These are phyloP conservation scores for Drymonia ruficornis DNA, from an alignment of 2,888 invertebrate species.

Conservation along the genomic window DNA sequence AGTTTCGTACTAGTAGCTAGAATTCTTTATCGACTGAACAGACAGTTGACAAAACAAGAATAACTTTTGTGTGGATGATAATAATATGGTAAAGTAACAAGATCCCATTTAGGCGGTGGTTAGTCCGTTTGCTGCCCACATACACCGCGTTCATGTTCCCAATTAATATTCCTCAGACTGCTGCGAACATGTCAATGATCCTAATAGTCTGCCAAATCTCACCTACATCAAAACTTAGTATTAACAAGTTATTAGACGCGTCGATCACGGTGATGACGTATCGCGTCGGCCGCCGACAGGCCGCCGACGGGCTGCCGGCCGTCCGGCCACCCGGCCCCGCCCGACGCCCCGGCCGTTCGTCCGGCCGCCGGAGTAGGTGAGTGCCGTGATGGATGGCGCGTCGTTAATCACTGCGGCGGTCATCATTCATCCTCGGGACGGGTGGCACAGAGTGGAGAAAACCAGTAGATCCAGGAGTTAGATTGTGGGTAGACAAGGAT, in stretches of 20 bases:
- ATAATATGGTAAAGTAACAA: no score
- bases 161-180: not conserved
- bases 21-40: no score
- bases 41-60: no score
- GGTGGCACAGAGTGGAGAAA: constrained; percentile 14
- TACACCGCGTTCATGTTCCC: no score
- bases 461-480: constrained; percentile 15
- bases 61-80: no score
- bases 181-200: not conserved
- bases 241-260: constrained; percentile 42
- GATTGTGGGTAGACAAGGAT: not conserved
- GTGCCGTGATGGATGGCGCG: constrained; percentile 52
- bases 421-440: constrained; percentile 50
- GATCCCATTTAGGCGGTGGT: no score
- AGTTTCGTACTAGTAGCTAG: no score
- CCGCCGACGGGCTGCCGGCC: constrained; percentile 26
- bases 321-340: not conserved
- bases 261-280: constrained; percentile 49
- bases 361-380: constrained; percentile 20
- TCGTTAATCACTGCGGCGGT: constrained; percentile 66
- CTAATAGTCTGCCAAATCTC: constrained; percentile 10
- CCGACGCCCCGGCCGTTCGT: constrained; percentile 15
- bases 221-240: constrained; percentile 15
- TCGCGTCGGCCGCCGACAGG: constrained; percentile 36
- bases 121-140: no score